phyloP scores from a whole-genome alignment of 2,797 vertebrate species.

The Emys orbicularis region DNA sequence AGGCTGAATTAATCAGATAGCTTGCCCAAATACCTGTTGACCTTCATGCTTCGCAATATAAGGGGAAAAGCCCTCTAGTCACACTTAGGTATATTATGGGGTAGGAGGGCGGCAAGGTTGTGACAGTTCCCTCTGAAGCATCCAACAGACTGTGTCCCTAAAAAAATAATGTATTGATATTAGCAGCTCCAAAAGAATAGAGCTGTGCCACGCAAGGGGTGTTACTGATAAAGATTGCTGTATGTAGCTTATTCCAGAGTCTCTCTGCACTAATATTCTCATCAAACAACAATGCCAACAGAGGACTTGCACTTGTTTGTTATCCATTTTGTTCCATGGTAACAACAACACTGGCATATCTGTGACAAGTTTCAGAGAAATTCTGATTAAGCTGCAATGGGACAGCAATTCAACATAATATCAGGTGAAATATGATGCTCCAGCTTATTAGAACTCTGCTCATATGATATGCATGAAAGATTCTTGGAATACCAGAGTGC shows the following conservation, averaged over 20 bases:
- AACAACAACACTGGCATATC: neutral
- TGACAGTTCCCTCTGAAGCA: neutral
- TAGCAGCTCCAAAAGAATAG: neutral
- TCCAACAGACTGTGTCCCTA: neutral
- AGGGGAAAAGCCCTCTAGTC: neutral
- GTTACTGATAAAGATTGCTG: conserved; percentile 21
- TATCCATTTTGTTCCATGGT: neutral
- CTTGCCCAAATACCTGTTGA: neutral
- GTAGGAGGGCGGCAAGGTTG: neutral
- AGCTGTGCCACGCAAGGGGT: neutral
- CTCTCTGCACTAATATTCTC: neutral
- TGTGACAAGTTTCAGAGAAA: neutral
- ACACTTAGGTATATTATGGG: neutral
- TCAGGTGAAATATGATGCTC: neutral
- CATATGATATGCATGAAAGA: neutral
- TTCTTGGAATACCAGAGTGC: neutral
- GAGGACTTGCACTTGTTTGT: neutral
- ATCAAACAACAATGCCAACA: neutral
- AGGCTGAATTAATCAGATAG: neutral
- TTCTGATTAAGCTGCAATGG: conserved; percentile 22
- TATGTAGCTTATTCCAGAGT: neutral
- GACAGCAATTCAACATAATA: neutral
- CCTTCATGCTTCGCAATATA: neutral
- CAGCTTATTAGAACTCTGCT: neutral
- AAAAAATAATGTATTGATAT: neutral